These are phyloP conservation scores for Collichthys lucidus DNA, from an alignment of 2,113 vertebrate species.

Conservation along the genomic window DNA sequence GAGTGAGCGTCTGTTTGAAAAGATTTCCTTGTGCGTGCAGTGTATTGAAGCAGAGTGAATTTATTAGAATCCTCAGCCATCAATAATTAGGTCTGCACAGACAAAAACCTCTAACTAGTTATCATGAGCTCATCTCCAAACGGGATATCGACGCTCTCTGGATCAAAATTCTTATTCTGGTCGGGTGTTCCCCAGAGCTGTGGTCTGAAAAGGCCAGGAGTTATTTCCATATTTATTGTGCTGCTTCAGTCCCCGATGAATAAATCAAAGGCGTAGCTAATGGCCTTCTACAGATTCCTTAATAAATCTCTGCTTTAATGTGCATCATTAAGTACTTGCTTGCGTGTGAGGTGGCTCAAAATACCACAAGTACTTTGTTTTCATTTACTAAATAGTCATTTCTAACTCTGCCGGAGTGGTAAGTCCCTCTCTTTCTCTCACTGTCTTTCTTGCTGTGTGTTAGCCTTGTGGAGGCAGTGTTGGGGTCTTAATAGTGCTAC, in stretches of 20 bases:
- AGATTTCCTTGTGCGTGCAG: background rate
- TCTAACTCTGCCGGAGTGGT: slow-evolving; percentile 14
- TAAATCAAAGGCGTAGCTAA: slow-evolving; percentile 78
- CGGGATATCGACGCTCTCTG: slow-evolving; percentile 48
- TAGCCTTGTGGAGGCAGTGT: slow-evolving; percentile 21
- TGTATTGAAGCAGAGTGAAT: slow-evolving; percentile 24
- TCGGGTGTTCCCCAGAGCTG: slow-evolving; percentile 53
- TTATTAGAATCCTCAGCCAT: slow-evolving; percentile 37
- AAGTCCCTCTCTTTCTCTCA: slow-evolving; percentile 3
- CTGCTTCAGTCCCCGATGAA: slow-evolving; percentile 65
- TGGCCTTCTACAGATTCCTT: slow-evolving; percentile 71
- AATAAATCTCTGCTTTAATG: slow-evolving; percentile 74
- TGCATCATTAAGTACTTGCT: slow-evolving; percentile 69
- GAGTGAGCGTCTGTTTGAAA: background rate
- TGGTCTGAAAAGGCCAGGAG: slow-evolving; percentile 73
- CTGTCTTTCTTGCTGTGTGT: background rate
- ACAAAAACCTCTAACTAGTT: slow-evolving; percentile 46
- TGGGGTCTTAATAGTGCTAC: slow-evolving; percentile 54
- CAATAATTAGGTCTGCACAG: slow-evolving; percentile 46
- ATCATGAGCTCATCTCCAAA: slow-evolving; percentile 62
- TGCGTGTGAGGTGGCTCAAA: slow-evolving; percentile 61
- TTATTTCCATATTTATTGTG: slow-evolving; percentile 81
- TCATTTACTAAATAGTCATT: slow-evolving; percentile 72
- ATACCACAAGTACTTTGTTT: slow-evolving; percentile 71
- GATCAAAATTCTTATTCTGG: slow-evolving; percentile 57